Base-by-base conservation (phyloP, 2,888 invertebrate species). In the Sarcophaga rosellei region DNA sequence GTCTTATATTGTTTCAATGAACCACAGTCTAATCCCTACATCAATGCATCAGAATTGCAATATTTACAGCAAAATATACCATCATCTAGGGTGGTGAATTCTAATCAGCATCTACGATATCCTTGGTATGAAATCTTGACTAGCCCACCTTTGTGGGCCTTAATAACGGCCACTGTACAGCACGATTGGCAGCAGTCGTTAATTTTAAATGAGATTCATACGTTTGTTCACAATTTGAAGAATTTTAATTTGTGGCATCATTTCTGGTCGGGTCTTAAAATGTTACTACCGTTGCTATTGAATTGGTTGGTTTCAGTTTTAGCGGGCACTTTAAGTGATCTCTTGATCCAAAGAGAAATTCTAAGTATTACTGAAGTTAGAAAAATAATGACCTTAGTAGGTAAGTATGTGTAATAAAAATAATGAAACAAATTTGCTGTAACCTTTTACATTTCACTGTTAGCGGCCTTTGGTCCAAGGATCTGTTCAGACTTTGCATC, bases 121-220 rank as follows among this genome's bases (percentile, higher is more conserved):
- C 96, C 96, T 0, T 96, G 96, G 96, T 94, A 94, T 88, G 94
- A 94, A 0, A 96, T 97, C 76, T 92, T 96, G 23, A 95, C 93
- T 77, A 96, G 96, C 1, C 94, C 94, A 0, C 96, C 96, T 0
- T 91, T 96, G 15, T 96, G 96, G 95, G 96, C 96, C 0, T 91
- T 96, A 2, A 95, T 96, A 4, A 95, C 95, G 70, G 96, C 96
- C 88, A 96, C 96, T 93, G 92, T 94, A 78, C 94, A 94, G 12
- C 95, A 95, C 89, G 94, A 95, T 89, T 95, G 95, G 94, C 94
- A 94, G 2, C 94, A 95, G 87, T 94, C 94, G 88, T 94, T 94
- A 2, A 94, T 95, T 93, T 93, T 94, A 2, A 94, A 94, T 0
- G 94, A 95, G 89, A 91, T 95, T 35, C 95, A 95, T 1, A 94